Evolutionary conservation across 2,113 vertebrate genomes (phyloP).

Genomic region (Mus spicilegus): DNA sequence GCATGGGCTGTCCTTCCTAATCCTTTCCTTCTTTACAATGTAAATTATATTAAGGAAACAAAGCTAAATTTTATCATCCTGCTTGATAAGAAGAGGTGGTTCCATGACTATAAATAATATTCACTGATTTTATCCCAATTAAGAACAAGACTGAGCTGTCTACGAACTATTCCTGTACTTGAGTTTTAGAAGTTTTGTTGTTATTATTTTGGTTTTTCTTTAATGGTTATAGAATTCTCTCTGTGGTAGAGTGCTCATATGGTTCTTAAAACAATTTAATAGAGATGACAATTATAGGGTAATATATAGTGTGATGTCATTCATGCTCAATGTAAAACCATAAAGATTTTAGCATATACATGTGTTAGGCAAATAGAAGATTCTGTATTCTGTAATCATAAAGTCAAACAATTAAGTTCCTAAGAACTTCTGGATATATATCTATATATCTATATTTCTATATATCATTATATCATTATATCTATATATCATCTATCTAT

Average conservation of each 20-base stretch:
- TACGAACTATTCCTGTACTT: background rate
- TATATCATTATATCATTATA: background rate
- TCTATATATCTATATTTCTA: background rate
- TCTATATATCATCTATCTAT: background rate
- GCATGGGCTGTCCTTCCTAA: background rate
- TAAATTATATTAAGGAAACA: slow-evolving; percentile 50
- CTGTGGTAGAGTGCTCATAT: background rate
- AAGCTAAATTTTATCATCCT: background rate
- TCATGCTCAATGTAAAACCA: background rate
- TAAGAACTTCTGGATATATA: background rate
- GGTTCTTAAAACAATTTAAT: background rate
- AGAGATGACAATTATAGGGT: background rate
- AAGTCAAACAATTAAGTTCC: background rate
- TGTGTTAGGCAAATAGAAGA: background rate
- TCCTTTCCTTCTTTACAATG: background rate
- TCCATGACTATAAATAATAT: background rate
- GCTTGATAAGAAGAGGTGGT: background rate
- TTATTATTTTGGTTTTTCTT: background rate
- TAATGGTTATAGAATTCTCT: background rate
- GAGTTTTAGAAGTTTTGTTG: background rate
- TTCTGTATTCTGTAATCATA: background rate
- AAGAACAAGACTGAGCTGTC: background rate
- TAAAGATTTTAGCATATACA: background rate
- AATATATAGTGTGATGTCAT: background rate
- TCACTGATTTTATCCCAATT: background rate